phyloP scores from a whole-genome alignment of 2,113 vertebrate genomes.

The Lycocorax pyrrhopterus region DNA sequence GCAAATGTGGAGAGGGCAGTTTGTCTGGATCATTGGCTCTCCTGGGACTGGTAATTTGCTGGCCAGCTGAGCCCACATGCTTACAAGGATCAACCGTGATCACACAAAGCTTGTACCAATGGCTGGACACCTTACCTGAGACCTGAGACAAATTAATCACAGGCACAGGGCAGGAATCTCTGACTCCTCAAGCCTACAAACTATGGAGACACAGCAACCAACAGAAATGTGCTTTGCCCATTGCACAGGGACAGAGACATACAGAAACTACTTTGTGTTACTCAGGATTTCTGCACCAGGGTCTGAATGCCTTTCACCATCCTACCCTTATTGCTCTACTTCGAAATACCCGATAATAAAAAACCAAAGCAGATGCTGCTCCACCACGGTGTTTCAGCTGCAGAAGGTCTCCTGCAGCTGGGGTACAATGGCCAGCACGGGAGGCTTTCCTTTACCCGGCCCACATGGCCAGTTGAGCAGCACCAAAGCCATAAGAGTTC shows the following conservation, averaged over 20 bases:
- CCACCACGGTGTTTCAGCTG: not conserved
- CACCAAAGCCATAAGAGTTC: not conserved
- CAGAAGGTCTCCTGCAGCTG: slow-evolving; percentile 1
- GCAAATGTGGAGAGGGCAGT: not conserved
- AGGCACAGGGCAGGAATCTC: not conserved
- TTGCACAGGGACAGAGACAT: not conserved
- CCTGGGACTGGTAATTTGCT: not conserved
- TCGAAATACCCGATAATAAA: not conserved
- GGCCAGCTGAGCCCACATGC: not conserved
- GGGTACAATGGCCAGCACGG: not conserved
- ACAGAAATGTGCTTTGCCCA: not conserved
- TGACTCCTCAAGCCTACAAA: not conserved
- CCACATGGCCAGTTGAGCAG: not conserved
- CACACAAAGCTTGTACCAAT: not conserved
- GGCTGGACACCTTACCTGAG: not conserved
- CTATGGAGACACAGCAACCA: not conserved
- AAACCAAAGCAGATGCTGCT: not conserved
- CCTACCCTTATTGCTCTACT: not conserved
- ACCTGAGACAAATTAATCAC: not conserved
- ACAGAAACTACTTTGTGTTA: not conserved
- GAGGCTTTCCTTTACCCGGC: not conserved
- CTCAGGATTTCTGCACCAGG: not conserved
- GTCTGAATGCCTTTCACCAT: not conserved
- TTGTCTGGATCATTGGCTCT: not conserved
- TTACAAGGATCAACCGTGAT: not conserved